Evolutionary conservation across 2,797 vertebrate genomes (phyloP).

Genomic region (Florisuga fusca): DNA sequence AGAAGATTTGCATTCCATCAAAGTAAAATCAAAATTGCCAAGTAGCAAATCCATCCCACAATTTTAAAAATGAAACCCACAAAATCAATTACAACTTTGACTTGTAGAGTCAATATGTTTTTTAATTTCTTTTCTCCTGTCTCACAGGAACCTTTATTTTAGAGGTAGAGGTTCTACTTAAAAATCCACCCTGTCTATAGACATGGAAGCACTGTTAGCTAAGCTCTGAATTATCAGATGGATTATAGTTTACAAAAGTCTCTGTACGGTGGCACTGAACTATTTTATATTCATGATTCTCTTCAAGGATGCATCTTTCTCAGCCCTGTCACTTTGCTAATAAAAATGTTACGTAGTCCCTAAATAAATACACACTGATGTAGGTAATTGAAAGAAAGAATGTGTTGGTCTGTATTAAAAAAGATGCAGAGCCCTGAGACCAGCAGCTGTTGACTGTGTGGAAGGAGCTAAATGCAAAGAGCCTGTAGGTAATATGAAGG

Average conservation of each 20-base stretch:
- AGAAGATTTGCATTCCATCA: background rate
- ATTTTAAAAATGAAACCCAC: background rate
- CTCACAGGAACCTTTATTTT: background rate
- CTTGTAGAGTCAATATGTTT: background rate
- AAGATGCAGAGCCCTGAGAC: background rate
- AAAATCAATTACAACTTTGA: background rate
- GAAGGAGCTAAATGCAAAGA: background rate
- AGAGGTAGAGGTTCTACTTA: background rate
- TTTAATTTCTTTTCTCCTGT: background rate
- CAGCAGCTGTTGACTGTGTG: background rate
- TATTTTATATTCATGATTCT: background rate
- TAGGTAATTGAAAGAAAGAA: background rate
- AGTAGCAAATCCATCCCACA: background rate
- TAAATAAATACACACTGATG: background rate
- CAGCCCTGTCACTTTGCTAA: background rate
- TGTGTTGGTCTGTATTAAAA: background rate
- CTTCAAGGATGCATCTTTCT: background rate
- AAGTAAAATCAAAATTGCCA: background rate
- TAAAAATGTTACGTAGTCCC: background rate
- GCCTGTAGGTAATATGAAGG: background rate
- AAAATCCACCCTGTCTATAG: background rate
- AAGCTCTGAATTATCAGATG: background rate
- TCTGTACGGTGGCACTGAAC: background rate
- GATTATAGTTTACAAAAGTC: background rate
- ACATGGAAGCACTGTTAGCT: background rate